phyloP scores from a whole-genome alignment of 2,888 invertebrate genomes.

The Lathronympha strigana region DNA sequence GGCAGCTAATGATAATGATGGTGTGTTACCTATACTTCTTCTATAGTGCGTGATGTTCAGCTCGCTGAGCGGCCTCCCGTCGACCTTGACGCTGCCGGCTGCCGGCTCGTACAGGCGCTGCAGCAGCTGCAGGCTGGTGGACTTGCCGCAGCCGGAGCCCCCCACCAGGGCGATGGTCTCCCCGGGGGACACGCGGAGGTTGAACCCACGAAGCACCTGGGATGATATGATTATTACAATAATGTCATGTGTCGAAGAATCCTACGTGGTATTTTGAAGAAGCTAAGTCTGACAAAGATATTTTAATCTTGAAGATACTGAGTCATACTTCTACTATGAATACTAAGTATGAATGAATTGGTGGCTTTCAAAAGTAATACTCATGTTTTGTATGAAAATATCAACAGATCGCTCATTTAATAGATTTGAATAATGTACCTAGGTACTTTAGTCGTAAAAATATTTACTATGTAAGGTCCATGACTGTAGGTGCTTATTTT shows the following conservation, averaged over 20 bases:
- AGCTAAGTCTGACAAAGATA: too few relatives aligned
- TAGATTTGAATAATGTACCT: too few relatives aligned
- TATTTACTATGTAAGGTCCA: too few relatives aligned
- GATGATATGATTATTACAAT: not conserved
- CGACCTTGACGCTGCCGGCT: conserved; percentile 83
- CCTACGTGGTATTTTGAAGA: not conserved
- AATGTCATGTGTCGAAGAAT: not conserved
- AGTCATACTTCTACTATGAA: too few relatives aligned
- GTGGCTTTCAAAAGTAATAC: too few relatives aligned
- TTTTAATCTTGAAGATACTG: too few relatives aligned
- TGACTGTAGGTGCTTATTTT: too few relatives aligned
- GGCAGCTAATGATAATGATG: too few relatives aligned
- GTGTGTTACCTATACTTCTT: conserved; percentile 69
- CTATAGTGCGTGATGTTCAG: conserved; percentile 84
- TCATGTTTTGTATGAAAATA: too few relatives aligned
- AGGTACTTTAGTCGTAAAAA: too few relatives aligned
- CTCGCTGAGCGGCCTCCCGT: conserved; percentile 85
- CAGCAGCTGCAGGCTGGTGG: conserved; percentile 90
- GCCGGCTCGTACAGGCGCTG: conserved; percentile 89
- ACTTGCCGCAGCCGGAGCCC: conserved; percentile 92
- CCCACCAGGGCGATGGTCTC: conserved; percentile 90
- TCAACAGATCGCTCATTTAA: too few relatives aligned
- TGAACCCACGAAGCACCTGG: conserved; percentile 87
- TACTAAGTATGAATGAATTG: too few relatives aligned
- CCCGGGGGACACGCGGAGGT: conserved; percentile 84